These are phyloP conservation scores for Melanotaenia nigrans DNA, from an alignment of 2,797 vertebrate genomes.

Conservation along the genomic window DNA sequence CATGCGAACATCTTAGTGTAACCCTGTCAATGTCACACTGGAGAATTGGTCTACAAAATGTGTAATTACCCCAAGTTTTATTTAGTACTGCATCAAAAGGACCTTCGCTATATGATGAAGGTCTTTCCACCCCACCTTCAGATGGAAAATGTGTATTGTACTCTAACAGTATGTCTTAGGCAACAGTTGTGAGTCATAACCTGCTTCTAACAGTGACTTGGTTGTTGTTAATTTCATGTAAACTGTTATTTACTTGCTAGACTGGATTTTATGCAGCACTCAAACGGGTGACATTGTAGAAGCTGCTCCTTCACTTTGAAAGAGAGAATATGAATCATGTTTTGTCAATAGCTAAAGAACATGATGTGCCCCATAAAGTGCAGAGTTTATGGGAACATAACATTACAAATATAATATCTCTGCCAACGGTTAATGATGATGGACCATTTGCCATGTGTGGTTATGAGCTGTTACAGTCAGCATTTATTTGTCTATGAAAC, in stretches of 20 bases:
- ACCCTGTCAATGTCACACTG: neutral
- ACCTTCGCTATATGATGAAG: neutral
- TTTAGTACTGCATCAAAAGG: neutral
- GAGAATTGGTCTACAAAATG: constrained; percentile 3
- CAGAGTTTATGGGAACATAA: constrained; percentile 64
- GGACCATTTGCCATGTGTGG: constrained; percentile 59
- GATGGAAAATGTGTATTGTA: neutral
- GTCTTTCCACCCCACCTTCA: neutral
- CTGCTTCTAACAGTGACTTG: neutral
- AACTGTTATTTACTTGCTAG: neutral
- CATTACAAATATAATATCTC: constrained; percentile 58
- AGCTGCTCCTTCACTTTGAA: constrained; percentile 31
- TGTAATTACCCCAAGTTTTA: neutral
- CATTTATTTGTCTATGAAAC: constrained; percentile 66
- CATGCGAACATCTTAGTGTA: neutral
- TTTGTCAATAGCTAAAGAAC: constrained; percentile 58
- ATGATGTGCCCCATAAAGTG: constrained; percentile 65
- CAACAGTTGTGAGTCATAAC: neutral
- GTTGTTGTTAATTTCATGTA: constrained; percentile 2
- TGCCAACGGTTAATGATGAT: constrained; percentile 69
- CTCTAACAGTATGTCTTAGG: neutral
- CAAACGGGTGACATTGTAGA: constrained; percentile 27
- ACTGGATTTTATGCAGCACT: constrained; percentile 10
- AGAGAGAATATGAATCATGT: constrained; percentile 28
- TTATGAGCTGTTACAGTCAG: constrained; percentile 52